These are phyloP conservation scores for Macrotrachela quadricornifera DNA, from an alignment of 1,140 invertebrate species.

Conservation along the genomic window DNA sequence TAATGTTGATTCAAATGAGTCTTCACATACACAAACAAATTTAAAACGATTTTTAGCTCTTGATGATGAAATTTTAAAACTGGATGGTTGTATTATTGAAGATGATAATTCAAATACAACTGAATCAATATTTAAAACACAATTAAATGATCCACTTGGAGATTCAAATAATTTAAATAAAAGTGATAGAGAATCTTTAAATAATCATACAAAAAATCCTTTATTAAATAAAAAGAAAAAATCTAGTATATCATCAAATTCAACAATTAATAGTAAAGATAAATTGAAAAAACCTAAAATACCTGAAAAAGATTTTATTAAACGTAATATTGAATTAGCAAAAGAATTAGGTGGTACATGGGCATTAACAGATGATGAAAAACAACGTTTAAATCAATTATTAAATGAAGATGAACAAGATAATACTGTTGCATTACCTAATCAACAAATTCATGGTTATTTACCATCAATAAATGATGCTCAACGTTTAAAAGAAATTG, in stretches of 20 bases:
- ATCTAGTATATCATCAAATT: background rate
- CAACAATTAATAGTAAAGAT: background rate
- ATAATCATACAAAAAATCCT: background rate
- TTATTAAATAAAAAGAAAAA: background rate
- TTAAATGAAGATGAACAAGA: background rate
- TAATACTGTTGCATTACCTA: background rate
- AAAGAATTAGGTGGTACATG: constrained; percentile 3
- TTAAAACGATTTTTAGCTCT: too few species aligned
- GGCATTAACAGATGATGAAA: constrained; percentile 8
- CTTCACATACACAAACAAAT: too few species aligned
- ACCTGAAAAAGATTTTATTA: constrained; percentile 1
- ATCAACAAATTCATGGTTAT: background rate
- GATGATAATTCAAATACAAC: background rate
- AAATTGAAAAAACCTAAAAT: background rate
- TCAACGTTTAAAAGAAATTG: background rate
- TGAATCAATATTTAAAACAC: constrained; percentile 4
- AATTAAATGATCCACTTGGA: background rate
- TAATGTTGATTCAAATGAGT: too few species aligned
- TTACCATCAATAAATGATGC: background rate
- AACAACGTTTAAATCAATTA: constrained; percentile 5
- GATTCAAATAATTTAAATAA: background rate
- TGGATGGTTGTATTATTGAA: too few species aligned
- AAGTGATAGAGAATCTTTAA: background rate
- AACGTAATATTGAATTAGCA: constrained; percentile 5
- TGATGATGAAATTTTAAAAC: too few species aligned